These are phyloP conservation scores for Zophobas morio DNA, from an alignment of 1,140 invertebrate genomes.

Conservation along the genomic window DNA sequence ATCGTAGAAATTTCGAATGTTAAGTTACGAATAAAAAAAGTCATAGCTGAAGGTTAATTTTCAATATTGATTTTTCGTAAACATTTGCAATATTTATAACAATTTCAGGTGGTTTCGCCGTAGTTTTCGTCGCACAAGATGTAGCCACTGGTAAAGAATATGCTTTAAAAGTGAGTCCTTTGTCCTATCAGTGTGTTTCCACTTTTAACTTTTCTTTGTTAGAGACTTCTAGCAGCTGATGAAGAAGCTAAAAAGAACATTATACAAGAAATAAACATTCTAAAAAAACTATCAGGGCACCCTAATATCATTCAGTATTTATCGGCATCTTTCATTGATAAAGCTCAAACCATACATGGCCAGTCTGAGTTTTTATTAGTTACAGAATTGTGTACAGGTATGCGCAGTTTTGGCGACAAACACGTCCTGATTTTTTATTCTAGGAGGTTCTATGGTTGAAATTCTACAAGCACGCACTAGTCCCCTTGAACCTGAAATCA, in stretches of 20 bases:
- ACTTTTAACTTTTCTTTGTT: constrained; percentile 58
- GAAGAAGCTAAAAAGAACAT: constrained; percentile 84
- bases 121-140: constrained; percentile 95
- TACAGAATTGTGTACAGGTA: constrained; percentile 65
- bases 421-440: constrained; percentile 22
- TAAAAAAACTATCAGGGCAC: constrained; percentile 84
- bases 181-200: background rate
- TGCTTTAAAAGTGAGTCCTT: constrained; percentile 81
- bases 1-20: constrained; percentile 90
- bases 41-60: constrained; percentile 91
- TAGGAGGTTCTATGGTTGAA: constrained; percentile 86
- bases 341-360: constrained; percentile 77
- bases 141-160: constrained; percentile 88
- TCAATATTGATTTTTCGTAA: constrained; percentile 60
- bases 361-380: constrained; percentile 65
- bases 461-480: constrained; percentile 78
- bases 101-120: constrained; percentile 91
- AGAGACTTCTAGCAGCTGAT: constrained; percentile 84
- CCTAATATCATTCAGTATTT: constrained; percentile 87
- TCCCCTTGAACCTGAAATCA: constrained; percentile 80
- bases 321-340: constrained; percentile 81
- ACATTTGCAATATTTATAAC: constrained; percentile 53
- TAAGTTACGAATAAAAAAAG: constrained; percentile 89
- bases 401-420: background rate
- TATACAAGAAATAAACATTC: constrained; percentile 83